A percentile compares a stretch with the other conserved stretches of the same genome.
Evolutionary conservation across 2,113 vertebrate species (phyloP).

Genomic region (Planiliza haematocheilus): DNA sequence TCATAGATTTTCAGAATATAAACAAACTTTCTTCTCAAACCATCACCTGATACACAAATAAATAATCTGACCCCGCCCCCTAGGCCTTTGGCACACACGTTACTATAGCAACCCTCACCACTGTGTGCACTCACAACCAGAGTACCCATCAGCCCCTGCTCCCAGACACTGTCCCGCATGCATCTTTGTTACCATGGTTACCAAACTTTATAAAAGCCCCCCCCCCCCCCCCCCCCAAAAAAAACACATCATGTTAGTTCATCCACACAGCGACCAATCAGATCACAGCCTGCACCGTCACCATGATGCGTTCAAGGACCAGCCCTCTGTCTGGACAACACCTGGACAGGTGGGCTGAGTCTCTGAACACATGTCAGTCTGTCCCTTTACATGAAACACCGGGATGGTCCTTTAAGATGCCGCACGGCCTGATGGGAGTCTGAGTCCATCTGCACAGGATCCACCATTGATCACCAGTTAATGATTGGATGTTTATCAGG

Average conservation of each 20-base stretch:
- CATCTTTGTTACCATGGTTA: constrained; percentile 46
- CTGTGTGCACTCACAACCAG: constrained; percentile 20
- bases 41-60: constrained; percentile 76
- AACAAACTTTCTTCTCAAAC: constrained; percentile 65
- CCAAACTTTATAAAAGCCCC: constrained; percentile 52
- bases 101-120: constrained; percentile 1
- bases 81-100: constrained; percentile 53
- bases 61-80: constrained; percentile 76
- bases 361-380: background rate
- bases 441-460: background rate
- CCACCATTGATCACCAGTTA: no score
- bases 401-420: background rate
- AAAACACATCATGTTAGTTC: constrained; percentile 11
- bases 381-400: background rate
- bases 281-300: no score
- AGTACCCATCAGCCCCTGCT: constrained; percentile 49
- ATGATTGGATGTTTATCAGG: background rate
- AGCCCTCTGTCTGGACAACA: no score
- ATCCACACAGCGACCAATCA: constrained; percentile 39
- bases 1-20: constrained; percentile 80
- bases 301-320: no score
- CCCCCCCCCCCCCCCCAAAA: background rate
- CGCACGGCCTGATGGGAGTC: constrained; percentile 22
- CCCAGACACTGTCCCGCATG: constrained; percentile 37
- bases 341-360: no score